Base-by-base conservation (phyloP, 1,140 invertebrate genomes). In the Drosophila aff. region DNA sequence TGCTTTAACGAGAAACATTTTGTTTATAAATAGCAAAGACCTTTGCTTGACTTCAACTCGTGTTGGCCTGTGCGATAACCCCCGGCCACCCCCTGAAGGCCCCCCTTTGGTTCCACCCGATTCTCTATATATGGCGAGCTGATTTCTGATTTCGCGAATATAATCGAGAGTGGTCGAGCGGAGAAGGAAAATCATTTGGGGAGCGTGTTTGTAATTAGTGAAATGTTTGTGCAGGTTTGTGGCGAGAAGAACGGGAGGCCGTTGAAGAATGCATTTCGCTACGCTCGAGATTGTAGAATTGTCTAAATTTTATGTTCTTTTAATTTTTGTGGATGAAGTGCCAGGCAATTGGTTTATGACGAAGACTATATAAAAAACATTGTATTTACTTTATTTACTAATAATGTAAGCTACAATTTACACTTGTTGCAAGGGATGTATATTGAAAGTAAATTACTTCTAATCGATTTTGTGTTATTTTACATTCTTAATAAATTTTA, bases 11-110 rank as follows among this genome's bases (percentile, higher is more conserved):
- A 60, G 71, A 5, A 73, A 61, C 67, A 61, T 50, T 72, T 61
- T 31, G 46, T 82, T 73, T 80, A 85, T 47, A 86, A 85, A 85
- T 85, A 85, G 79, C 79, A 16, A 33, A 82, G 83, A 82, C 79
- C 74, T 85, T 68, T 79, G 71, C 69, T 57, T 79, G 82, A 85
- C 76, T 79, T 76, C 60, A 60, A 69, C 73, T 77, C 65, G 28
- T 78, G 36, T 62, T 82, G 64, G 62, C 78, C 68, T 47, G 46
- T 43, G 49, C 58, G 82, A 85, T 85, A 85, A 85, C 77, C 50
- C 43, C 49, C 43, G 18, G 28, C n/a, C 52, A 55, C 43, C 62
- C 55, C 44, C 21, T 2, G 36, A 11, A 57, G 43, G 28, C 38
- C 43, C 52, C 57, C 46, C 49, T 33, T 18, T 23, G 26, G 11